Conservation (phyloP, 2,113 vertebrate species). For the Heterotilapia buettikoferi region DNA sequence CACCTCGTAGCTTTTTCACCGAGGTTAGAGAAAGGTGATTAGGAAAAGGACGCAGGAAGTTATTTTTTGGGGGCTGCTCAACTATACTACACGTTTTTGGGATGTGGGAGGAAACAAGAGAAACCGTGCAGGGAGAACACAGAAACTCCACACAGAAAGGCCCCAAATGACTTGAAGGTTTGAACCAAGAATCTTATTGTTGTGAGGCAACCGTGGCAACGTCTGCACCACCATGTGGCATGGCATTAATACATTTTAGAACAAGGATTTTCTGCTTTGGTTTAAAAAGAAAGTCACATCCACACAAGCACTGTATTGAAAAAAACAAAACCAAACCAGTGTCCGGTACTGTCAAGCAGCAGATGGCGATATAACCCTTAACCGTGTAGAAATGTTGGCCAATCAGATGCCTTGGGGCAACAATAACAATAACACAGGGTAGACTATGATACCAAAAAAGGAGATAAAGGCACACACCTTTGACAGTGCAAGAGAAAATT, state of each 20-base stretch:
- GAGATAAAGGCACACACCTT: not conserved
- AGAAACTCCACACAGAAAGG: not conserved
- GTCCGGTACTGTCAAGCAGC: not conserved
- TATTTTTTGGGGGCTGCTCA: not conserved
- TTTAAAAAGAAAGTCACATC: not conserved
- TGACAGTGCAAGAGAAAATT: not conserved
- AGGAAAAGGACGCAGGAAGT: not conserved
- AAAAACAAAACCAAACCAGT: not conserved
- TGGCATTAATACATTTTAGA: not conserved
- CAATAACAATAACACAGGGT: not conserved
- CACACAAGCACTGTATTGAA: not conserved
- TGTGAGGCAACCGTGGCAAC: not conserved
- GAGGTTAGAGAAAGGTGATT: not conserved
- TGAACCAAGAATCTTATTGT: not conserved
- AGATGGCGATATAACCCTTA: not conserved
- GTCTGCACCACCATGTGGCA: not conserved
- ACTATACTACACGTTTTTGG: not conserved
- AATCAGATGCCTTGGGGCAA: not conserved
- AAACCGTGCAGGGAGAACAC: fast-evolving
- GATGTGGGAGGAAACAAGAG: not conserved
- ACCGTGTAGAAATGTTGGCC: not conserved
- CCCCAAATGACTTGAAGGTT: not conserved
- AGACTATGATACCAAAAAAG: not conserved
- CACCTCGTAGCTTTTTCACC: not conserved
- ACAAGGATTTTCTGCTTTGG: not conserved